Evolutionary conservation across 1,140 invertebrate species (phyloP).

Genomic region (Bombus haemorrhoidalis): DNA sequence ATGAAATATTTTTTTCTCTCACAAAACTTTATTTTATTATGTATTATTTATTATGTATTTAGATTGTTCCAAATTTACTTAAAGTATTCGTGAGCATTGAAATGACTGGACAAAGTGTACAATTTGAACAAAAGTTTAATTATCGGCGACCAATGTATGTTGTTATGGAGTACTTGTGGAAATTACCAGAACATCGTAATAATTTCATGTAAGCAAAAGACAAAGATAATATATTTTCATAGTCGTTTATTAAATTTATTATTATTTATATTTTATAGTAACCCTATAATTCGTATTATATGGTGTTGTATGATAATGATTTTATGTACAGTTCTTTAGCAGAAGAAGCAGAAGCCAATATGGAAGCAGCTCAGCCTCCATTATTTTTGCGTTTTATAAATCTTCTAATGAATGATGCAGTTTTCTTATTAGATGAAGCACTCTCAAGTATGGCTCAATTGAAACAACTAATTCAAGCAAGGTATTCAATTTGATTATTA

Average conservation of each 20-base stretch:
- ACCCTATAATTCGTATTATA: background rate
- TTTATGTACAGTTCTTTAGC: slow-evolving; percentile 84
- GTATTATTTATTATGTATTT: slow-evolving; percentile 3
- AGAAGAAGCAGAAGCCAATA: slow-evolving; percentile 91
- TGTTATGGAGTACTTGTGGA: slow-evolving; percentile 96
- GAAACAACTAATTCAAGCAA: slow-evolving; percentile 87
- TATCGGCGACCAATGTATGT: slow-evolving; percentile 97
- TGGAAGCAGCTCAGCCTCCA: slow-evolving; percentile 95
- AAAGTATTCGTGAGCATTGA: slow-evolving; percentile 98
- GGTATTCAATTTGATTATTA: slow-evolving; percentile 80
- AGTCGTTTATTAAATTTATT: background rate
- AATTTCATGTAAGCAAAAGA: slow-evolving; percentile 87
- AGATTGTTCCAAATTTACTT: slow-evolving; percentile 90
- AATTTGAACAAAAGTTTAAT: slow-evolving; percentile 99
- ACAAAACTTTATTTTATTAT: background rate
- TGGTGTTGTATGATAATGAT: background rate
- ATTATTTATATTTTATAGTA: background rate
- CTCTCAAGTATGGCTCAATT: slow-evolving; percentile 93
- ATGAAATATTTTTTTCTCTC: background rate
- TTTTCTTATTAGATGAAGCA: slow-evolving; percentile 96
- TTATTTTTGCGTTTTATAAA: slow-evolving; percentile 97
- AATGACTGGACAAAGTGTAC: slow-evolving; percentile 97
- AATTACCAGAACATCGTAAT: slow-evolving; percentile 88
- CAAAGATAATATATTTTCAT: slow-evolving; percentile 18
- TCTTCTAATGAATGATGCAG: slow-evolving; percentile 97